Conservation (phyloP, 2,113 vertebrate species). For the Ciconia stormi region DNA sequence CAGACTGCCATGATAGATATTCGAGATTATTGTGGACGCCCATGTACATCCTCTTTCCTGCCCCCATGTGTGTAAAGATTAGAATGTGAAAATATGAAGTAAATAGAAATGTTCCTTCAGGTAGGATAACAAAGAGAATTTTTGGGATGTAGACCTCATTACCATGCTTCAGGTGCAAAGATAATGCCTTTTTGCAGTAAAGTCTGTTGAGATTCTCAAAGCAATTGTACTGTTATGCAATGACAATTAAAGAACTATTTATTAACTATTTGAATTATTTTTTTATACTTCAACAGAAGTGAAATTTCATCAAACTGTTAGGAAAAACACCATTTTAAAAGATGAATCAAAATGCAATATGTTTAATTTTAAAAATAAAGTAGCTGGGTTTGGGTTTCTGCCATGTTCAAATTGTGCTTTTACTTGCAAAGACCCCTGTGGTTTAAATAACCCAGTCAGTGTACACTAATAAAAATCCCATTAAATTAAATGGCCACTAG, state of each 20-base stretch:
- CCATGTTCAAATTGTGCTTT: constrained; percentile 52
- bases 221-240: background rate
- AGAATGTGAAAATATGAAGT: background rate
- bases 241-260: constrained; percentile 18
- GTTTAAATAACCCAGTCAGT: constrained; percentile 74
- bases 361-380: constrained; percentile 55
- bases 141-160: background rate
- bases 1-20: background rate
- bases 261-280: background rate
- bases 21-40: background rate
- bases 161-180: background rate
- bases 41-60: background rate
- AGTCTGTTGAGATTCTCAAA: background rate
- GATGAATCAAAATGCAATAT: constrained; percentile 58
- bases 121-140: background rate
- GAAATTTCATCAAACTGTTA: constrained; percentile 40
- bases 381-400: constrained; percentile 36
- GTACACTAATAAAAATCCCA: constrained; percentile 80
- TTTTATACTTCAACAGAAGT: constrained; percentile 24
- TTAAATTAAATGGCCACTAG: constrained; percentile 79
- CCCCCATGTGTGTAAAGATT: background rate
- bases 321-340: constrained; percentile 44
- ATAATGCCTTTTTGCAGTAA: background rate
- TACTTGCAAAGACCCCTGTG: constrained; percentile 76
- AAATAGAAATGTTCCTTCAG: background rate